Base-by-base conservation (phyloP, 2,113 vertebrate genomes). In the Cottus gobio region DNA sequence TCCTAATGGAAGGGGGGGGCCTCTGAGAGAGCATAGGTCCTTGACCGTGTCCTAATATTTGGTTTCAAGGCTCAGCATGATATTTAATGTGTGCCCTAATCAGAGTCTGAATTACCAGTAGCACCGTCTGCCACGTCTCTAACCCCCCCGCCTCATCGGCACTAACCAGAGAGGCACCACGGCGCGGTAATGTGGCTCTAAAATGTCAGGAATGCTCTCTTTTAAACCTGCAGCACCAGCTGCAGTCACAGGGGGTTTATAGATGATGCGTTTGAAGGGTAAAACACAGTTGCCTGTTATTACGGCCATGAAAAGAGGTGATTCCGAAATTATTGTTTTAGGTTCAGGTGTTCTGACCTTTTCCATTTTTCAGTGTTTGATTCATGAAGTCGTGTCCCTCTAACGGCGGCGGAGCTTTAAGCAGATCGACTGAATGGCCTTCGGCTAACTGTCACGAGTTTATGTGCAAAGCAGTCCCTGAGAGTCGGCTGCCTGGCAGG, bases 331-430 rank as follows among this genome's bases (percentile, higher is more conserved):
- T 24, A 42, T 36, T 24, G 30, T 68, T 82, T 82, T 54, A 26
- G 62, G n/a, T 50, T 74, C 28, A 54, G 18, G 7, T 70, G n/a
- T 44, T 68, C 13, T 65, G 69, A 80, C 69, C 31, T 72, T 37
- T 26, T 52, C 31, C 0, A 15, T 4, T 56, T 18, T 58, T 54
- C 16, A 74, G 20, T 39, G 37, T 70, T 66, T 65, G 44, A 77
- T 68, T 71, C 42, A 36, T 68, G 16, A 75, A 57, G 68, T 83
- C 48, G 3, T 37, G 75, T 3, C 54, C 22, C 28, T 31, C 13
- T 18, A 46, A 68, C 22, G 28, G 71, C 46, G 54, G 2, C 57
- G n/a, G 34, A 9, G 28, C 10, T 15, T 3, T 57, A 30, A 63
- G 44, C 30, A 63, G 75, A 24, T 72, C 26, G 44, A 66, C 67